These are phyloP conservation scores for Nixonia krombeini DNA, from an alignment of 1,140 invertebrate species.

Conservation along the genomic window DNA sequence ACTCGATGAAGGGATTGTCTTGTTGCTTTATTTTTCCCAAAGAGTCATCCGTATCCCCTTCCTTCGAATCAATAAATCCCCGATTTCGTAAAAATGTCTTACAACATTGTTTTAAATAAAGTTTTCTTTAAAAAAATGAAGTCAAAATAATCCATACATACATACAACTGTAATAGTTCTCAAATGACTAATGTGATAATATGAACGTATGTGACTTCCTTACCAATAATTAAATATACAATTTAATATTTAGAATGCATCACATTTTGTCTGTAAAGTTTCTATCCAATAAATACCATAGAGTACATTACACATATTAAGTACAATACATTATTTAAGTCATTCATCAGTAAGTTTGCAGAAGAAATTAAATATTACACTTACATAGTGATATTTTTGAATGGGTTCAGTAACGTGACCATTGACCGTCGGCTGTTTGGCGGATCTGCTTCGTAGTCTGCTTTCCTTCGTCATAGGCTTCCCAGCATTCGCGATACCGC, in stretches of 20 bases:
- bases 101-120: no score
- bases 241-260: no score
- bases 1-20: conserved; percentile 93
- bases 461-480: conserved; percentile 87
- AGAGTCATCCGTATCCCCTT: conserved; percentile 83
- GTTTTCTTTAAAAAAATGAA: no score
- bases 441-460: conserved; percentile 82
- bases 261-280: no score
- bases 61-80: conserved; percentile 69
- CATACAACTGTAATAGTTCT: no score
- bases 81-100: not conserved
- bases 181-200: not conserved
- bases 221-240: no score
- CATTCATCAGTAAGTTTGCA: no score
- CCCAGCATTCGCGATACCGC: conserved; percentile 77
- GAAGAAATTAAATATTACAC: conserved; percentile 49
- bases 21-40: conserved; percentile 87
- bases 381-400: conserved; percentile 81
- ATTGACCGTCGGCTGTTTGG: conserved; percentile 76
- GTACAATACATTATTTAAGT: no score
- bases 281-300: no score
- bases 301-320: not conserved
- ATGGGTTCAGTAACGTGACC: conserved; percentile 76
- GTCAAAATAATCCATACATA: no score
- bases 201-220: no score